Conservation (phyloP, 1,140 invertebrate genomes). For the Acromyrmex charruanus region DNA sequence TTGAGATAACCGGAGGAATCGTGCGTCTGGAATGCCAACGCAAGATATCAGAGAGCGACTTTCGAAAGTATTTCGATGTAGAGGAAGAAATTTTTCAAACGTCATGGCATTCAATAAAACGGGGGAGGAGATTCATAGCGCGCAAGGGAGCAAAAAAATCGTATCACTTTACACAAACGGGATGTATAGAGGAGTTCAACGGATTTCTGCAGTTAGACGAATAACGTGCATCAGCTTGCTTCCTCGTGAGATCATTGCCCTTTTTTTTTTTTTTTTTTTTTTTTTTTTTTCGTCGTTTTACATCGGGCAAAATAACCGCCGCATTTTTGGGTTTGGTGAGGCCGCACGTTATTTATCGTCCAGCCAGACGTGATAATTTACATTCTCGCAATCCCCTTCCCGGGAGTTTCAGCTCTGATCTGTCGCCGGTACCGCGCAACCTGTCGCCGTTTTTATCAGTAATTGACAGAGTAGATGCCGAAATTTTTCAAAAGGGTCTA, state of each 20-base stretch:
- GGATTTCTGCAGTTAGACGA: constrained; percentile 39
- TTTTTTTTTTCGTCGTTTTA: constrained; percentile 20
- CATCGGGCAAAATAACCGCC: constrained; percentile 10
- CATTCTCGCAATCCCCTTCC: constrained; percentile 56
- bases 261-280: constrained; percentile 35
- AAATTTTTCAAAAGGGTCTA: constrained; percentile 65
- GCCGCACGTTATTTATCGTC: constrained; percentile 77
- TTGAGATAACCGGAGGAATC: constrained; percentile 59
- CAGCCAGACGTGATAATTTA: constrained; percentile 77
- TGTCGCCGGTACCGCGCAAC: constrained; percentile 63
- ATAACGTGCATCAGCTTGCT: constrained; percentile 28
- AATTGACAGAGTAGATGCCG: constrained; percentile 77
- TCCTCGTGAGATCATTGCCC: constrained; percentile 25
- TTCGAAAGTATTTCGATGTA: constrained; percentile 5
- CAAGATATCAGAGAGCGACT: constrained; percentile 26
- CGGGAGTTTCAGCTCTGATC: constrained; percentile 55
- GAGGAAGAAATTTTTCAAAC: constrained; percentile 50
- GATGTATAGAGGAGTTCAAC: constrained; percentile 5
- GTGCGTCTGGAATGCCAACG: neutral
- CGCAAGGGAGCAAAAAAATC: constrained; percentile 19
- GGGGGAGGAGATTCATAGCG: neutral
- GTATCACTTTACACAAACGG: constrained; percentile 42
- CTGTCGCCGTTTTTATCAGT: constrained; percentile 78
- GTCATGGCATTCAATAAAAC: constrained; percentile 46
- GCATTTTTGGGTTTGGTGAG: constrained; percentile 56